Base-by-base conservation (phyloP, 2,888 invertebrate genomes). In the Leptogaster cylindrica region DNA sequence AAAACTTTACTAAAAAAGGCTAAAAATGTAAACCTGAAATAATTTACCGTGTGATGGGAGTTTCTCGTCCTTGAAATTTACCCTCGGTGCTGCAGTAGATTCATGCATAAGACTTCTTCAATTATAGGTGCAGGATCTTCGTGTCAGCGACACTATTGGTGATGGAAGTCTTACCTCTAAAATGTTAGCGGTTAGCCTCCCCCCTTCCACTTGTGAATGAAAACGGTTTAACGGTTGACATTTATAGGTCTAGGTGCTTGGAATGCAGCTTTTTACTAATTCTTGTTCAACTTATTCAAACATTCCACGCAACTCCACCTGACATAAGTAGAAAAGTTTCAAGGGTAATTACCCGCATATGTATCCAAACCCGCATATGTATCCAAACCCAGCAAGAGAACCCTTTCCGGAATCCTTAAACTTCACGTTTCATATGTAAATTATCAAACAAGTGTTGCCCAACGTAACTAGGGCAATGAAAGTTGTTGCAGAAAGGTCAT, bases 391-490 rank as follows among this genome's bases (percentile, higher is more conserved):
- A 23, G 16, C 20, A 31, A 20, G 36, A 8, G 23, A 41, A 16
- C 18, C 23, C n/a, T 8, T 6, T 23, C 12, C 55, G 10, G n/a
- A 46, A 46, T 2, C 10, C 46, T 8, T 33, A 52, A 52, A 33
- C 55, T 55, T 39, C n/a, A 23, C 23, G 12, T 23, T 7, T 16
- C 23, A 12, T 36, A 39, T 36, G 39, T 8, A 7, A 4, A 23
- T 0, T 55, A 25, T 36, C 33, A 39, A 16, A 18, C 25, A 55
- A 36, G 39, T 18, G 18, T 4, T 41, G 39, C 14, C 25, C 20
- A n/a, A 55, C 14, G 36, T 55, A 36, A 7, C 31, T 39, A 31
- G 55, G 23, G 12, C 23, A 55, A 55, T 25, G 55, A 55, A 55
- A 55, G 39, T 55, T 23, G 20, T 36, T 23, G 3, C n/a, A 2